These are phyloP conservation scores for Crotalus tigris DNA, from an alignment of 2,113 vertebrate species.

Conservation along the genomic window DNA sequence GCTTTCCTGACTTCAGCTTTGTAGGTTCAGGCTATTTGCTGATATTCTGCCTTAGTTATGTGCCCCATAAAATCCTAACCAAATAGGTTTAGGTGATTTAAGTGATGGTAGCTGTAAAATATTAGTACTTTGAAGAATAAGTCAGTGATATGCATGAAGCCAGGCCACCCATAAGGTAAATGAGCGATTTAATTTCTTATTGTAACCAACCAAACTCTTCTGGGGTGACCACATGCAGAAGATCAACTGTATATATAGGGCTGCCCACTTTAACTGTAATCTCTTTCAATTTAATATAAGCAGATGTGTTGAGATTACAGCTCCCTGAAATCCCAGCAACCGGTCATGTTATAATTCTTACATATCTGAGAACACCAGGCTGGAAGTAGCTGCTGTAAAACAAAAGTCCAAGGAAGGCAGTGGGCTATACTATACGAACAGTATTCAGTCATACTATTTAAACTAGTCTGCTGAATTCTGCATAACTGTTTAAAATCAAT, in stretches of 20 bases:
- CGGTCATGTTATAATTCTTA: not conserved
- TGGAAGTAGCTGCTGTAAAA: not conserved
- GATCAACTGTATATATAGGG: not conserved
- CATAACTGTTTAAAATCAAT: slow-evolving; percentile 45
- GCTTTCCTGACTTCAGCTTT: not conserved
- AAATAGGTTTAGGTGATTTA: not conserved
- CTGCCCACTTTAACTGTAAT: not conserved
- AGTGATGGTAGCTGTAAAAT: not conserved
- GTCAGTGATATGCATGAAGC: not conserved
- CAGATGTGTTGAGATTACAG: not conserved
- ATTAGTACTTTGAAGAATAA: not conserved
- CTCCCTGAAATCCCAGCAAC: not conserved
- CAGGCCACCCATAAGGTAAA: not conserved
- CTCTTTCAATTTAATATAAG: not conserved
- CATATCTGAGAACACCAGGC: not conserved
- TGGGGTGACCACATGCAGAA: not conserved
- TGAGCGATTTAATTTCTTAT: not conserved
- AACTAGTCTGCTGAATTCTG: slow-evolving; percentile 43
- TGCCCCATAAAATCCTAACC: not conserved
- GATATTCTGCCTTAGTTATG: not conserved
- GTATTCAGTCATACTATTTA: slow-evolving; percentile 19
- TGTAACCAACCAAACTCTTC: not conserved
- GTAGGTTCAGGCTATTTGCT: not conserved
- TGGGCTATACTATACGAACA: not conserved
- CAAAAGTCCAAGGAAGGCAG: not conserved